phyloP scores from a whole-genome alignment of 2,797 vertebrate genomes.

The Limnodromus scolopaceus region DNA sequence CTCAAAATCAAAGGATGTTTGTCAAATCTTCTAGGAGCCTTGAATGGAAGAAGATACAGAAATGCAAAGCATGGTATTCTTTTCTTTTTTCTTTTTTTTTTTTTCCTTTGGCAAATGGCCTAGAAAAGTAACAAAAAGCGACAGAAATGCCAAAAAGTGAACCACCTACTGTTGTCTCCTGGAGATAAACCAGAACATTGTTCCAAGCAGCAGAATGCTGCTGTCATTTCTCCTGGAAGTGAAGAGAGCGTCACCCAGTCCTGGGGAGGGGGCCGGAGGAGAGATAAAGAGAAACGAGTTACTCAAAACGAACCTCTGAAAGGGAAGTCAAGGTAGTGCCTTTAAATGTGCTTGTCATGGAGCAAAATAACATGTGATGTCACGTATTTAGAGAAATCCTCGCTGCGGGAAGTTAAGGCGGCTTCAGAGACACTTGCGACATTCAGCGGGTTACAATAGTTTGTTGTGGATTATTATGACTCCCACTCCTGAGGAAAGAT shows the following conservation, averaged over 20 bases:
- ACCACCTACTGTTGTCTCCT: conserved; percentile 53
- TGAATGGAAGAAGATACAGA: background rate
- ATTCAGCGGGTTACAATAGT: conserved; percentile 50
- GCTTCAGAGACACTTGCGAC: conserved; percentile 24
- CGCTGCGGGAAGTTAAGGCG: background rate
- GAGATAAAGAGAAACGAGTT: background rate
- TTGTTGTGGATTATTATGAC: conserved; percentile 63
- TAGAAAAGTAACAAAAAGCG: conserved; percentile 51
- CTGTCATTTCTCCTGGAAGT: conserved; percentile 50
- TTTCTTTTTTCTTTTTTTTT: background rate
- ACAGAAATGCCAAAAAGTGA: conserved; percentile 43
- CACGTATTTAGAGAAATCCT: background rate
- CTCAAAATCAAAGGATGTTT: background rate
- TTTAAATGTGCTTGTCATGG: background rate
- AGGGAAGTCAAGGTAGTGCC: conserved; percentile 16
- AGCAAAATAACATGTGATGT: background rate
- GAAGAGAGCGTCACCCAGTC: background rate
- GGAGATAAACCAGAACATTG: conserved; percentile 46
- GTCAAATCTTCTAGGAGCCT: background rate
- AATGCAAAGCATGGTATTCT: background rate
- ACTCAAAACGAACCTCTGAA: background rate
- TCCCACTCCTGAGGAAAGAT: conserved; percentile 68
- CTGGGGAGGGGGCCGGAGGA: background rate
- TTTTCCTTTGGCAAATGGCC: background rate
- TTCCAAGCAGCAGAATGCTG: conserved; percentile 48